A percentile compares a stretch with the other conserved stretches of the same genome.
These are phyloP conservation scores for Turritopsis rubra DNA, from an alignment of 30 jellyfish, hydroid and myxozoan genomes.

Conservation along the genomic window DNA sequence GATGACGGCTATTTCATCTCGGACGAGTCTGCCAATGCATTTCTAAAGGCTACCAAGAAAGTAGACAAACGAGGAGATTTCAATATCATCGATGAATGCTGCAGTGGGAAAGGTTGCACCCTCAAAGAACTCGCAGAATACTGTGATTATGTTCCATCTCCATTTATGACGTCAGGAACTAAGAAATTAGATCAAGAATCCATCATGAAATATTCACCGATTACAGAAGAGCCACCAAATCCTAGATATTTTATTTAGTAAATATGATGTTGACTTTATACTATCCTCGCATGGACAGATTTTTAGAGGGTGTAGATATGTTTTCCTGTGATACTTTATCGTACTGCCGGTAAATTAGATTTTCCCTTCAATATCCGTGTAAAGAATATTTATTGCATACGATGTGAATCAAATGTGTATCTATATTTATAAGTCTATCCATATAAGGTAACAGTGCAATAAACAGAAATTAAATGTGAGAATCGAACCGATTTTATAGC, in stretches of 20 bases:
- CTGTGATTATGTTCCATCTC: slow-evolving; percentile 43
- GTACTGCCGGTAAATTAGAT: too few species aligned
- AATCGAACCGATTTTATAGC: too few species aligned
- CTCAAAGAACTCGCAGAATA: slow-evolving; percentile 42
- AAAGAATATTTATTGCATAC: too few species aligned
- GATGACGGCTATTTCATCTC: background rate
- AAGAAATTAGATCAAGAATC: background rate
- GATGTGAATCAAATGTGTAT: too few species aligned
- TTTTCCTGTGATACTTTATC: too few species aligned
- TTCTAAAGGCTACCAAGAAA: background rate
- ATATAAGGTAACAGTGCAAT: too few species aligned
- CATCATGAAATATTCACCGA: background rate
- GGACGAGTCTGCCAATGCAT: background rate
- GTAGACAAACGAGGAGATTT: background rate
- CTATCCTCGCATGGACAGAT: too few species aligned
- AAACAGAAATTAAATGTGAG: too few species aligned
- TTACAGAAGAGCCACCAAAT: background rate
- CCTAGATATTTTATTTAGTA: background rate
- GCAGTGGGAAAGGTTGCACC: slow-evolving; percentile 33
- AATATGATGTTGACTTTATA: background rate
- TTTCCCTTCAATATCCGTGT: too few species aligned
- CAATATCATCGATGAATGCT: slow-evolving; percentile 31
- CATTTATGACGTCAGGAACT: background rate
- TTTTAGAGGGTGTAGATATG: too few species aligned
- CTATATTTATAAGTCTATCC: too few species aligned